Evolutionary conservation across 2,113 vertebrate genomes (phyloP).

Genomic region (Pelecanus crispus): DNA sequence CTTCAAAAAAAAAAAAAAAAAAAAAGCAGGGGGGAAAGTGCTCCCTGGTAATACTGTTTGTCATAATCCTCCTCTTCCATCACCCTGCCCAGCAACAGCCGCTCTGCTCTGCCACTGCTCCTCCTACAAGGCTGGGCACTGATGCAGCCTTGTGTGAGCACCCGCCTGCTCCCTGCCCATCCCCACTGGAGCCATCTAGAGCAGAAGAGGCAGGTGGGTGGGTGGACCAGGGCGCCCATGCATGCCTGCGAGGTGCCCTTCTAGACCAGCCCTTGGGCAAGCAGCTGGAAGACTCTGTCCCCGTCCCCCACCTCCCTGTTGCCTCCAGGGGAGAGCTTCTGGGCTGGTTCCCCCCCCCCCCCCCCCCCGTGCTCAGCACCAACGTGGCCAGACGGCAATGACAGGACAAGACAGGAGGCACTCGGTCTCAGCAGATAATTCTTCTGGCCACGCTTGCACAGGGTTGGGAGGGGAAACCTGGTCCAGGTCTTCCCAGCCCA

Average conservation of each 20-base stretch:
- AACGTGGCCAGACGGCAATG: accelerated
- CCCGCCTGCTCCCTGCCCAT: too few species aligned
- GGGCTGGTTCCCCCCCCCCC: accelerated
- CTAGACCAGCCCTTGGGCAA: background rate
- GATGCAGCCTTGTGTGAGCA: background rate
- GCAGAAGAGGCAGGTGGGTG: background rate
- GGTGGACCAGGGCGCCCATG: background rate
- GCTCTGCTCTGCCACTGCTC: background rate
- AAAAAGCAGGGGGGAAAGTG: accelerated
- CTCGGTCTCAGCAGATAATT: background rate
- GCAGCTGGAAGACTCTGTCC: background rate
- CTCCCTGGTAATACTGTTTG: background rate
- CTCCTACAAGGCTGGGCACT: accelerated
- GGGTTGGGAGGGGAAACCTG: background rate
- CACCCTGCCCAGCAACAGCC: conserved; percentile 2
- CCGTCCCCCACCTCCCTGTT: background rate
- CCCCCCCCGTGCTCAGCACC: accelerated
- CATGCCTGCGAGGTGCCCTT: accelerated
- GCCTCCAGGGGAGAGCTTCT: background rate
- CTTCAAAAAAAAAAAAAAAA: background rate
- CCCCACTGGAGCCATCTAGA: accelerated
- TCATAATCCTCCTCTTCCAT: conserved; percentile 6
- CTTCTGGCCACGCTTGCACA: background rate
- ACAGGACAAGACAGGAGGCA: background rate
- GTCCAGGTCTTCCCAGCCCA: background rate